Conservation (phyloP, 2,888 invertebrate species). For the Rhorus exstirpatorius region DNA sequence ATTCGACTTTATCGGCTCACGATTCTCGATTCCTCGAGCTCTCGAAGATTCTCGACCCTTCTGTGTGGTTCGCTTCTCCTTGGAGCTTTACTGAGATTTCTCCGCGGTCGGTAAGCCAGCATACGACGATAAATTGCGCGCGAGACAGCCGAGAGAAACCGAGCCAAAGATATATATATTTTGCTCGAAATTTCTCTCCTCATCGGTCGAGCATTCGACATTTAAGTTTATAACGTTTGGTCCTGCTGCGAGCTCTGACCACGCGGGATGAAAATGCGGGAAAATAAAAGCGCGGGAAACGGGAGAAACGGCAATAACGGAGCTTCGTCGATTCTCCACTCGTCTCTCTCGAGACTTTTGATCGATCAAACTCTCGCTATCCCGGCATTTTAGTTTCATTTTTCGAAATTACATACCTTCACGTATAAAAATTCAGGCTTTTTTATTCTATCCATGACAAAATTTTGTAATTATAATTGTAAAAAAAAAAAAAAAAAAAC, state of each 20-base stretch:
- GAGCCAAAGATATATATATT: slow-evolving; percentile 20
- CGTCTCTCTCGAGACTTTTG: slow-evolving; percentile 28
- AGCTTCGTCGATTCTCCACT: slow-evolving; percentile 66
- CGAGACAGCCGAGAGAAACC: slow-evolving; percentile 13
- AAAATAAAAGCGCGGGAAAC: slow-evolving; percentile 62
- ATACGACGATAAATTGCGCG: slow-evolving; percentile 60
- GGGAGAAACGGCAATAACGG: neutral
- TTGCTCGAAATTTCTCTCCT: slow-evolving; percentile 36
- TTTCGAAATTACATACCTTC: neutral
- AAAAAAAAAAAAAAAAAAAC: neutral
- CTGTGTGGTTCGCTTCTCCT: slow-evolving; percentile 12
- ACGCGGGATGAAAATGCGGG: slow-evolving; percentile 3
- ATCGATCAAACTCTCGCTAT: slow-evolving; percentile 30
- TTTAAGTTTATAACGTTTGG: slow-evolving; percentile 40
- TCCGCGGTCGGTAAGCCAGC: slow-evolving; percentile 66
- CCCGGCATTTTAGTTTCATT: neutral
- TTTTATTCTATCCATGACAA: neutral
- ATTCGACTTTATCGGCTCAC: slow-evolving; percentile 71
- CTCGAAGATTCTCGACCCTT: slow-evolving; percentile 46
- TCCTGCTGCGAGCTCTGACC: slow-evolving; percentile 43
- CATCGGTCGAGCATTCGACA: slow-evolving; percentile 66
- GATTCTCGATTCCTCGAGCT: slow-evolving; percentile 58
- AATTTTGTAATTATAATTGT: too few relatives aligned
- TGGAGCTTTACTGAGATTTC: slow-evolving; percentile 46
- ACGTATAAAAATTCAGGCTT: neutral